A percentile compares a stretch with the other conserved stretches of the same genome.
These are phyloP conservation scores for Altica lythri DNA, from an alignment of 2,888 invertebrate species.

Conservation along the genomic window DNA sequence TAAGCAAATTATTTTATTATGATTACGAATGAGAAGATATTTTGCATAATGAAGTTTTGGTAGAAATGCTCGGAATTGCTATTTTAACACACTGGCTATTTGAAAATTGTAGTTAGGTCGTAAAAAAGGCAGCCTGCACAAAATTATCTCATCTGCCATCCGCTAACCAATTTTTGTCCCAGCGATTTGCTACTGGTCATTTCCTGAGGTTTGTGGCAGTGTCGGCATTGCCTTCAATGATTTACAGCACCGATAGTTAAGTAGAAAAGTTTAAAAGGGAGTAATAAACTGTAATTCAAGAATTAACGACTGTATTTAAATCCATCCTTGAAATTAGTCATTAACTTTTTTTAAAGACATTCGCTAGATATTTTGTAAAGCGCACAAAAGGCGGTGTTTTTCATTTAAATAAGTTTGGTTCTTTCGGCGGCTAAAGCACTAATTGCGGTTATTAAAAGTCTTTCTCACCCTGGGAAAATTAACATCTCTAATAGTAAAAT, in stretches of 20 bases:
- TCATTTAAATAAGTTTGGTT: constrained; percentile 25
- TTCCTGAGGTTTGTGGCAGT: constrained; percentile 21
- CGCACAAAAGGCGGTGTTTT: constrained; percentile 25
- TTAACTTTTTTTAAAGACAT: constrained; percentile 51
- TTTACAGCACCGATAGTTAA: constrained; percentile 37
- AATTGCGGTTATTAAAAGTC: constrained; percentile 22
- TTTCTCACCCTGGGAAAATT: too few relatives aligned
- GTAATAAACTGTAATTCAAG: constrained; percentile 52
- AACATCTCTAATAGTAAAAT: too few relatives aligned
- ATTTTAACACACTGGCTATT: too few relatives aligned
- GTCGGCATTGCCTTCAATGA: constrained; percentile 32
- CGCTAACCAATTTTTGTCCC: constrained; percentile 8
- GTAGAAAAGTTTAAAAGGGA: constrained; percentile 51
- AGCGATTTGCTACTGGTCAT: constrained; percentile 15
- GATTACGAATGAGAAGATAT: too few relatives aligned
- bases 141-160: constrained; percentile 13
- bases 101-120: too few relatives aligned
- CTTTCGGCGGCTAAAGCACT: constrained; percentile 16
- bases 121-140: constrained; percentile 2
- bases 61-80: too few relatives aligned
- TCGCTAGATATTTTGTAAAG: constrained; percentile 29
- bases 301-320: constrained; percentile 55
- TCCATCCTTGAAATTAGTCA: constrained; percentile 55
- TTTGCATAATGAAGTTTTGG: too few relatives aligned
- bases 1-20: too few relatives aligned